Base-by-base conservation (phyloP, 2,888 invertebrate genomes). In the Neoscelio sp. region DNA sequence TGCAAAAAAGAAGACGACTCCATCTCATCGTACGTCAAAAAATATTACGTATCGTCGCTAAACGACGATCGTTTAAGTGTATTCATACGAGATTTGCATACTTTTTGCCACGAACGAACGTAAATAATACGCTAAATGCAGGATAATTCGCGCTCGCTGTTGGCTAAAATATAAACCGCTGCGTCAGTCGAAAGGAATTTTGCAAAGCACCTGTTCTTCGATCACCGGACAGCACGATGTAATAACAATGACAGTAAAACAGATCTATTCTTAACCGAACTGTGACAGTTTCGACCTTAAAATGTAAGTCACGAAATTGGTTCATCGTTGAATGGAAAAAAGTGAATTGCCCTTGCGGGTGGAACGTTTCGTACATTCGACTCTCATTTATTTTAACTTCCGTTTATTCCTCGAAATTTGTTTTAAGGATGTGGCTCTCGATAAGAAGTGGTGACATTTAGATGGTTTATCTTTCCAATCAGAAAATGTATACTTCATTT, bases 341-440 rank as follows among this genome's bases (percentile, higher is more conserved):
- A 70, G 46, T n/a, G 58, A 58, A 58, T 48, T 58, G 58, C 46
- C 12, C 15, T 35, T 7, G 46, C 58, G 56, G 50, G 40, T 20
- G 38, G 10, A 70, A 58, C 68, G 26, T 38, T 58, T 58, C 58
- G 48, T 58, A 44, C 30, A 48, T 40, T 44, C 54, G 33, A 67
- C 54, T 52, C 23, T 67, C 44, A 56, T 56, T 54, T 67, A 56
- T 67, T 67, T 67, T 33, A 67, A 56, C 54, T 65, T 42, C 10
- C 30, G 65, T 30, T 62, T 62, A 46, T 62, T 20, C 15, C 33
- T 56, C 20, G n/a, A 17, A 56, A 54, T 54, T 68, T 68, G 35
- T 54, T 68, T 68, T 46, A 56, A 54, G 35, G 35, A 46, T 68
- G 44, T 35, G 56, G 26, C 10, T 20, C 35, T 42, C 35, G 44